phyloP scores from a whole-genome alignment of 1,140 invertebrate genomes.

The Drosophila pruinosa region DNA sequence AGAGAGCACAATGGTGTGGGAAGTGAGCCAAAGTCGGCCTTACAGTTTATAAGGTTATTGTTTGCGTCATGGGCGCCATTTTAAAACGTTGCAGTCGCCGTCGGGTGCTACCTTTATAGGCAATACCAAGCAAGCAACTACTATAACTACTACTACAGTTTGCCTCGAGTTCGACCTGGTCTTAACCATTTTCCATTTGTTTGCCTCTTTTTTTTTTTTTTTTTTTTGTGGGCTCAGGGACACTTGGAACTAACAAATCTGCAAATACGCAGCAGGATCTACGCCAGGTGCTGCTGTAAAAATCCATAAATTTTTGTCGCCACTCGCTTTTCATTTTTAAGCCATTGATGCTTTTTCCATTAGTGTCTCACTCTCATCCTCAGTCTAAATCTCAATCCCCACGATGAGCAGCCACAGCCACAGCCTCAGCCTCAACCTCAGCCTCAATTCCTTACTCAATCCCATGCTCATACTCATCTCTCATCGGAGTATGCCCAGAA shows the following conservation, averaged over 20 bases:
- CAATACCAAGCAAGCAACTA: constrained; percentile 8
- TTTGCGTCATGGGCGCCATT: constrained; percentile 74
- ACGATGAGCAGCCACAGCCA: too few relatives aligned
- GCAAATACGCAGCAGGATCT: constrained; percentile 32
- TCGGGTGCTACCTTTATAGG: constrained; percentile 39
- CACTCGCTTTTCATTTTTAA: constrained; percentile 67
- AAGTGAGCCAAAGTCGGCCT: constrained; percentile 34
- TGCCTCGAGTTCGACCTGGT: constrained; percentile 24
- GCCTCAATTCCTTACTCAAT: not conserved
- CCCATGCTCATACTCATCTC: not conserved
- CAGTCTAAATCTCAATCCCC: constrained; percentile 9
- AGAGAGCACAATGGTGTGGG: too few relatives aligned
- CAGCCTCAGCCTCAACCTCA: not conserved
- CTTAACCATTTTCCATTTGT: constrained; percentile 60
- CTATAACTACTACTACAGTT: constrained; percentile 18
- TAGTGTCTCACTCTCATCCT: constrained; percentile 55
- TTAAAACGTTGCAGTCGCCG: constrained; percentile 59
- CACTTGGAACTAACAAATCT: constrained; percentile 29
- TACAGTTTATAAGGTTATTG: constrained; percentile 78
- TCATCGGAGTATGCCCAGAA: constrained; percentile 7
- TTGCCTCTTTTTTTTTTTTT: constrained; percentile 5
- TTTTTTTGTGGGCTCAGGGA: constrained; percentile 8
- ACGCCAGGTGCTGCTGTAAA: constrained; percentile 36
- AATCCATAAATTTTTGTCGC: constrained; percentile 74
- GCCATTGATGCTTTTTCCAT: constrained; percentile 79